Conservation (phyloP, 2,888 invertebrate species). For the Alviniconcha strummeri region DNA sequence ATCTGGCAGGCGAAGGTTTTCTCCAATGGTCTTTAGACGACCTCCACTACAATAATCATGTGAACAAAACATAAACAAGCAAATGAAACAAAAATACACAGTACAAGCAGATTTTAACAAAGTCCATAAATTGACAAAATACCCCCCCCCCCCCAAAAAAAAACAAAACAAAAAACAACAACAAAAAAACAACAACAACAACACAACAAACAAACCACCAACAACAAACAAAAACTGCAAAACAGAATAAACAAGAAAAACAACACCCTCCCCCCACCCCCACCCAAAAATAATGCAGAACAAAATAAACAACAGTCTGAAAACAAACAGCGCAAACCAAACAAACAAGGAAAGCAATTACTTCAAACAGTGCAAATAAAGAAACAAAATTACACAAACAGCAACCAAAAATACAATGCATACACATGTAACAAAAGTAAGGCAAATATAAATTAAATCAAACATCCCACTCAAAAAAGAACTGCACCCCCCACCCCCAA, state of each 20-base stretch:
- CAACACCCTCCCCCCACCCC: not conserved
- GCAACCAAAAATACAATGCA: not conserved
- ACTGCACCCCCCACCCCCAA: not conserved
- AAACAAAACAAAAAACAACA: not conserved
- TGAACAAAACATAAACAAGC: constrained; percentile 15
- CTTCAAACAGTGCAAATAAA: not conserved
- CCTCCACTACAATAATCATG: constrained; percentile 84
- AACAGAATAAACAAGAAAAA: not conserved
- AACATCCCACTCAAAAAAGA: too few species aligned
- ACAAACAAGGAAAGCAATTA: too few species aligned
- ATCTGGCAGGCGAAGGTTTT: constrained; percentile 94
- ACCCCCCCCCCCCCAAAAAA: not conserved
- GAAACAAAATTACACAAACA: too few species aligned
- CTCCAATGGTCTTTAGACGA: constrained; percentile 92
- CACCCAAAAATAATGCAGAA: not conserved
- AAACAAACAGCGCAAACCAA: not conserved
- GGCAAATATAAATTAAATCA: too few species aligned
- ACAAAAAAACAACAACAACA: not conserved
- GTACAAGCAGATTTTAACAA: not conserved
- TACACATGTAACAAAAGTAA: not conserved
- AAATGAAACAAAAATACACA: not conserved
- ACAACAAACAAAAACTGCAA: not conserved
- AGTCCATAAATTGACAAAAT: not conserved
- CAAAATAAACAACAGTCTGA: not conserved
- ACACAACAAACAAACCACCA: not conserved